phyloP scores from a whole-genome alignment of 37 sponge, comb jelly and placozoan genomes.

The Tethya wilhelma region DNA sequence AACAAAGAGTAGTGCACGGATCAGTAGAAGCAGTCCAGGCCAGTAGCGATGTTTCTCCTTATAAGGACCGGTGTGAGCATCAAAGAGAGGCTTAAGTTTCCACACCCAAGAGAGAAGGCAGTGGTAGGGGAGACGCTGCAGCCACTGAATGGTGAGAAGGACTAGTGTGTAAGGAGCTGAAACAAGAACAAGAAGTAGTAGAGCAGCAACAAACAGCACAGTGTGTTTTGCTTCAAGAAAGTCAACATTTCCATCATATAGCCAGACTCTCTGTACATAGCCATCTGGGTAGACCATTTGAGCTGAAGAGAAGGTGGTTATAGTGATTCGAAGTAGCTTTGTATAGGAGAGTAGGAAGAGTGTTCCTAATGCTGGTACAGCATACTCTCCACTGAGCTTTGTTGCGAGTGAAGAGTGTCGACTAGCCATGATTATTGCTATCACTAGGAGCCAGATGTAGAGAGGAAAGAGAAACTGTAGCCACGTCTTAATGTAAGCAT shows the following conservation, averaged over 20 bases:
- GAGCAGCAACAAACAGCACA: slow-evolving; percentile 2
- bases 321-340: slow-evolving; percentile 1
- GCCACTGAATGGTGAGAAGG: not conserved
- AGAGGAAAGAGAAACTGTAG: slow-evolving; percentile 35
- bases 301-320: not conserved
- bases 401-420: not conserved
- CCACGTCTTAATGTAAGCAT: too few relatives aligned
- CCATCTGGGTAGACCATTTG: not conserved
- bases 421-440: not conserved
- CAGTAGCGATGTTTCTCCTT: too few relatives aligned
- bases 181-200: slow-evolving; percentile 3
- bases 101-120: not conserved
- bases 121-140: not conserved
- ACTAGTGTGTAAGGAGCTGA: slow-evolving; percentile 5
- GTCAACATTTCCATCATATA: slow-evolving; percentile 6
- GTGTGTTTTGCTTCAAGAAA: slow-evolving; percentile 13
- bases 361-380: slow-evolving; percentile 29
- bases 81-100: slow-evolving; percentile 3
- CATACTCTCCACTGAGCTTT: too few relatives aligned
- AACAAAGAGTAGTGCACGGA: too few relatives aligned
- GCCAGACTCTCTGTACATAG: not conserved
- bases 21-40: too few relatives aligned
- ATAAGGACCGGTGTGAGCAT: slow-evolving; percentile 6
- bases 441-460: slow-evolving; percentile 23
- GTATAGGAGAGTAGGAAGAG: slow-evolving; percentile 24